Base-by-base conservation (phyloP, 2,797 vertebrate genomes). In the Tokudaia muenninki region DNA sequence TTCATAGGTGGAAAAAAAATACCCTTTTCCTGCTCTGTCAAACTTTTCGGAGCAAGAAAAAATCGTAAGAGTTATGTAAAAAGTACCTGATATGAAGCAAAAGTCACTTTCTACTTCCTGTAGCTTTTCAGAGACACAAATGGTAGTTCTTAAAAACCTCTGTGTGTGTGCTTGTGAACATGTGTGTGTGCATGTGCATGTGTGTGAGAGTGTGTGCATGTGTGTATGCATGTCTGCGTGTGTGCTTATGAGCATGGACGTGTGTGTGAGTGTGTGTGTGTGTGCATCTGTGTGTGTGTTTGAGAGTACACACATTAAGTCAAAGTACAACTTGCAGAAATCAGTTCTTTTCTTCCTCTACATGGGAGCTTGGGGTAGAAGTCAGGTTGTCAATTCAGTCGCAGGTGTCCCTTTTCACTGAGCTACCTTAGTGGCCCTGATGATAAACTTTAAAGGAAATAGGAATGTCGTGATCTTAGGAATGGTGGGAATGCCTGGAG, bases 11-110 rank as follows among this genome's bases (percentile, higher is more conserved):
- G 74, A 84, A 34, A 67, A 34, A 67, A 67, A 67, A 67, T 34
- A 34, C 31, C 31, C 17, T n/a, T 70, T 70, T n/a, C 14, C 14
- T 70, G 34, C 57, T 59, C 4, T 57, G 16, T 91, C 59, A 92
- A 44, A 24, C 26, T 75, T 84, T 26, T 50, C 81, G 17, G 22
- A 50, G 29, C 67, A 88, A 44, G 47, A 14, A 65, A 65, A 84
- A 88, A 37, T 31, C 29, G 14, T 29, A 29, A 63, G 26, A 63
- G 65, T 93, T 77, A 70, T 31, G 82, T 17, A 70, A 31, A 86
- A 88, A 94, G 16, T 11, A 70, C 31, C 37, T 47, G 74, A 63
- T 88, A 77, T 37, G 65, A 91, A 65, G 52, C 78, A 95, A 90
- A 96, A 77, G 57, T 61, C 29, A 61, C 41, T 29, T 26, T 79